Conservation (phyloP, 2,113 vertebrate genomes). For the Petromus typicus region DNA sequence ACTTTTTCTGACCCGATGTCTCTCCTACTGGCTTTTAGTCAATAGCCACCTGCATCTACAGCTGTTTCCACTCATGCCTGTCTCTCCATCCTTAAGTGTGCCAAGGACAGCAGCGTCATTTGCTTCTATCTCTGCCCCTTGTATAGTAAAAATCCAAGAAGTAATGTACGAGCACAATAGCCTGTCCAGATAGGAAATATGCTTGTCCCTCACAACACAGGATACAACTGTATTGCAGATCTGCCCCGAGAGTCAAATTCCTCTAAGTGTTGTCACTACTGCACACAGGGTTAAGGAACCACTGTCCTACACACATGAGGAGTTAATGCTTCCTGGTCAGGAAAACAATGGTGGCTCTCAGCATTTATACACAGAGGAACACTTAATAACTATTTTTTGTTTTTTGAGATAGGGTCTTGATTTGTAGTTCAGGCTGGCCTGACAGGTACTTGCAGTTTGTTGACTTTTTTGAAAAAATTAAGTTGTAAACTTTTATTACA, state of each 20-base stretch:
- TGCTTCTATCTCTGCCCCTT: neutral
- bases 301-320: neutral
- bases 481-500: no score
- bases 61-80: neutral
- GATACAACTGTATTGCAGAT: neutral
- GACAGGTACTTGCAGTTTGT: no score
- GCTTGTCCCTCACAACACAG: neutral
- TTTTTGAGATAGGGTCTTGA: no score
- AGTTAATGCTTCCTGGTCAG: neutral
- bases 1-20: neutral
- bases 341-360: neutral
- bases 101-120: neutral
- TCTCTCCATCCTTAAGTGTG: neutral
- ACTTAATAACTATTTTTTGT: neutral
- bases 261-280: neutral
- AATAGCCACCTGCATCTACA: neutral
- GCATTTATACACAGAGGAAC: neutral
- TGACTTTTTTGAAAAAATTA: no score
- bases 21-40: neutral
- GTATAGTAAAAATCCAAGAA: neutral
- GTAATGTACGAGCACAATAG: neutral
- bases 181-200: neutral
- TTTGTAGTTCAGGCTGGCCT: no score
- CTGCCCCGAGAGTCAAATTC: neutral
- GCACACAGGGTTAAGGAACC: neutral